Conservation (phyloP, 2,797 vertebrate species). For the Propithecus perrieri region DNA sequence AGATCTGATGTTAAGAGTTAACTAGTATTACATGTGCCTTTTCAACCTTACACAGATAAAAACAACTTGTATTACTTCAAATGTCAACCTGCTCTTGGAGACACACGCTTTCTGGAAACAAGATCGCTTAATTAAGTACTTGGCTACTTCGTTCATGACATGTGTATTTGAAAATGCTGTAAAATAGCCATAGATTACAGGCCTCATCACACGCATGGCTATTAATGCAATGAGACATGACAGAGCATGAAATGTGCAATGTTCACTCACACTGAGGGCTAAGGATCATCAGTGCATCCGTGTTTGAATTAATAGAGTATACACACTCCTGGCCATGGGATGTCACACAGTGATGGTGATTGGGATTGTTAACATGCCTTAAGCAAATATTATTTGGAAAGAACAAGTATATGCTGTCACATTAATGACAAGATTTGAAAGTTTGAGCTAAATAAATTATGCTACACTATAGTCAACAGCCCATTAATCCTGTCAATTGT, state of each 20-base stretch:
- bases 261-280: background rate
- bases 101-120: background rate
- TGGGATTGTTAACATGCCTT: background rate
- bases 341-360: background rate
- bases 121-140: slow-evolving; percentile 10
- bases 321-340: background rate
- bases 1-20: background rate
- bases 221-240: slow-evolving; percentile 52
- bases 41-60: background rate
- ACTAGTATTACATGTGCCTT: background rate
- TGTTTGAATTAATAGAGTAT: slow-evolving; percentile 15
- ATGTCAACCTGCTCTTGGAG: background rate
- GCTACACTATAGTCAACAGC: background rate
- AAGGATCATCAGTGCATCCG: background rate
- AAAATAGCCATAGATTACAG: slow-evolving; percentile 15
- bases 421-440: slow-evolving; percentile 13
- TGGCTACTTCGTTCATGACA: background rate
- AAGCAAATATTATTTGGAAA: slow-evolving; percentile 41
- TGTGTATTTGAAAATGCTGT: background rate
- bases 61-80: background rate
- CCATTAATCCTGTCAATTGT: background rate
- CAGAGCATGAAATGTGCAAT: slow-evolving; percentile 29
- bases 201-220: background rate
- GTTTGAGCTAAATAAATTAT: slow-evolving; percentile 30
- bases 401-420: slow-evolving; percentile 12